Evolutionary conservation across 2,113 vertebrate species (phyloP), one percentile per base, ranked within the genome.

Genomic region (Phalacrocorax carbo): DNA sequence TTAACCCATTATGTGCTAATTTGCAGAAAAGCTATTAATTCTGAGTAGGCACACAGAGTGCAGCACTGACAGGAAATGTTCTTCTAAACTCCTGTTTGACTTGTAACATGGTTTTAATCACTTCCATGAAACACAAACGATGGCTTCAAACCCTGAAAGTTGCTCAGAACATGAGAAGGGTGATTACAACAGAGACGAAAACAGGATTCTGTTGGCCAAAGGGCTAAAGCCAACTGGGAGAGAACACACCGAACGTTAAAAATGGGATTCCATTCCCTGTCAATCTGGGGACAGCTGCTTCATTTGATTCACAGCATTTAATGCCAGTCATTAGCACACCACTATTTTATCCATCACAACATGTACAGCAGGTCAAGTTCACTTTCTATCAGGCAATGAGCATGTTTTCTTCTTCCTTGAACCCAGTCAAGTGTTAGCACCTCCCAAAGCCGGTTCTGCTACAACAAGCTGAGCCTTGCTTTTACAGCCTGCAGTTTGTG

Each of bases 1-100:
- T 98, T 98, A 98, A 98, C 97, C 98, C 98, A 97, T 98, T 97
- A 97, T 86, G 98, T 97, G 98, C 97, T 98, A 97, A 98, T 98
- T 98, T 98, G 96, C 96, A 98, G 96, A 96, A 97, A 98, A 97
- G 92, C 92, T 96, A 97, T 98, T 98, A 98, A 97, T 97, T 97
- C 96, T 97, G 95, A 97, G 88, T 49, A 97, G 92, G 96, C 78
- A 51, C 94, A 94, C 69, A 49, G 77, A 60, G 90, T 16, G 22
- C 64, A 82, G 94, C 64, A 84, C 87, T 16, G n/a, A 96, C 95
- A 98, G 98, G 98, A 98, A 98, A 98, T 97, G 97, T 97, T 96
- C 97, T 95, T 97, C 94, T 93, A 95, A 97, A 97, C 96, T 96
- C 88, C 88, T 94, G 96, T 95, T 94, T 96, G 96, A 97, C 95